phyloP scores from a whole-genome alignment of 2,113 vertebrate genomes.

The Corapipo altera region DNA sequence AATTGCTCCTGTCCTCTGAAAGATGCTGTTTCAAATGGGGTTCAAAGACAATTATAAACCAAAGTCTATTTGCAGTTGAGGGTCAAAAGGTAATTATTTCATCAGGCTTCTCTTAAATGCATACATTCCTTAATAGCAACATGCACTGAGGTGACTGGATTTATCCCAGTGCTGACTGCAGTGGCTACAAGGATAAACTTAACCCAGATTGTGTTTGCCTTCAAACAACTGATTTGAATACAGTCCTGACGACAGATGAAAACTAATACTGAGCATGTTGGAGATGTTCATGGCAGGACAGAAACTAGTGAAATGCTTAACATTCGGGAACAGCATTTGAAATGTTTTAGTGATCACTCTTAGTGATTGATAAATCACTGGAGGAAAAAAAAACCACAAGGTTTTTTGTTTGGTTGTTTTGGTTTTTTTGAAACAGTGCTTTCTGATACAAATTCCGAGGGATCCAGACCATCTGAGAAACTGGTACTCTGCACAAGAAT shows the following conservation, averaged over 20 bases:
- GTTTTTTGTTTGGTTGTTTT: neutral
- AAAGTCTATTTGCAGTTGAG: neutral
- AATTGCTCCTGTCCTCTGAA: neutral
- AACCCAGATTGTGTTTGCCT: neutral
- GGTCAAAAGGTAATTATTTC: neutral
- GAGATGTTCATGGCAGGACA: neutral
- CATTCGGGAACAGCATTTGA: neutral
- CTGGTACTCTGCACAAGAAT: conserved; percentile 83
- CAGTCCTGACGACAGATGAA: neutral
- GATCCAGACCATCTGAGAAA: conserved; percentile 74
- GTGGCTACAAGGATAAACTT: neutral
- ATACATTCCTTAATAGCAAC: neutral
- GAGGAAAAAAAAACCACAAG: neutral
- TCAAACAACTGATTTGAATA: neutral
- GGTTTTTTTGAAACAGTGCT: conserved; percentile 76
- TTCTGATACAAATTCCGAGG: conserved; percentile 83
- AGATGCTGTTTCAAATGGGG: neutral
- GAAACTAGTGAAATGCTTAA: neutral
- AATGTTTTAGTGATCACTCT: neutral
- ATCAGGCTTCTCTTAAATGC: neutral
- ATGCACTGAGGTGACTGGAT: neutral
- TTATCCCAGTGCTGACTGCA: neutral
- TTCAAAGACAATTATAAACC: neutral
- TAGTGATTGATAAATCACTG: neutral
- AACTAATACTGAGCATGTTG: neutral